phyloP scores from a whole-genome alignment of 2,113 vertebrate species.

The Pheucticus melanocephalus region DNA sequence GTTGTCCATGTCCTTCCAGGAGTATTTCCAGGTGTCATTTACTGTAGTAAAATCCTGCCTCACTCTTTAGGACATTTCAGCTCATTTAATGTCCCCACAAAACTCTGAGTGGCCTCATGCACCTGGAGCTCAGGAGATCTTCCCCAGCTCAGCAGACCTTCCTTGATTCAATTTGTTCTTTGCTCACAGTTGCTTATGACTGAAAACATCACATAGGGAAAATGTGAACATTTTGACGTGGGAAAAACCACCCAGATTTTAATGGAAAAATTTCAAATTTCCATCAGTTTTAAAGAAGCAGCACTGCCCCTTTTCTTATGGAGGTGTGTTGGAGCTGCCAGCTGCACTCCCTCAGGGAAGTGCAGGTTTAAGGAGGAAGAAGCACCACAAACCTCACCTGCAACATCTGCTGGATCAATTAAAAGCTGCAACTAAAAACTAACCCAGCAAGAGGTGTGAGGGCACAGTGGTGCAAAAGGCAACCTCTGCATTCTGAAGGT shows the following conservation, averaged over 20 bases:
- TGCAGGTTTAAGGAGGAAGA: not conserved
- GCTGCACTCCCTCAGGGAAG: not conserved
- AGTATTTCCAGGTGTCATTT: not conserved
- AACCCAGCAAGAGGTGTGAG: not conserved
- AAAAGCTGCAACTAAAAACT: not conserved
- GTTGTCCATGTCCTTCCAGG: not conserved
- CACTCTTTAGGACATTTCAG: not conserved
- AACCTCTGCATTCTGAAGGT: not conserved
- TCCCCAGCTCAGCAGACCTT: not conserved
- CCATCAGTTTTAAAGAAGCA: not conserved
- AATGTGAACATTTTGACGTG: fast-evolving
- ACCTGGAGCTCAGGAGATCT: not conserved
- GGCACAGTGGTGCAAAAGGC: not conserved
- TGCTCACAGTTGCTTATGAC: not conserved
- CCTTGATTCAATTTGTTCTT: not conserved
- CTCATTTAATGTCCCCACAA: not conserved
- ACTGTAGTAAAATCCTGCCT: not conserved
- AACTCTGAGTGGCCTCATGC: not conserved
- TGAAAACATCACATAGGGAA: not conserved
- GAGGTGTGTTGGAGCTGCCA: not conserved
- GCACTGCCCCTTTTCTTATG: not conserved
- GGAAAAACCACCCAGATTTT: not conserved
- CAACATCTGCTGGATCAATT: not conserved
- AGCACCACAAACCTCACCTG: not conserved
- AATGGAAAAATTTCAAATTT: not conserved